Percentiles rank a stretch among this genome's conserved stretches.
Evolutionary conservation across 2,113 vertebrate species (phyloP).

Genomic region (Toxostoma redivivum): DNA sequence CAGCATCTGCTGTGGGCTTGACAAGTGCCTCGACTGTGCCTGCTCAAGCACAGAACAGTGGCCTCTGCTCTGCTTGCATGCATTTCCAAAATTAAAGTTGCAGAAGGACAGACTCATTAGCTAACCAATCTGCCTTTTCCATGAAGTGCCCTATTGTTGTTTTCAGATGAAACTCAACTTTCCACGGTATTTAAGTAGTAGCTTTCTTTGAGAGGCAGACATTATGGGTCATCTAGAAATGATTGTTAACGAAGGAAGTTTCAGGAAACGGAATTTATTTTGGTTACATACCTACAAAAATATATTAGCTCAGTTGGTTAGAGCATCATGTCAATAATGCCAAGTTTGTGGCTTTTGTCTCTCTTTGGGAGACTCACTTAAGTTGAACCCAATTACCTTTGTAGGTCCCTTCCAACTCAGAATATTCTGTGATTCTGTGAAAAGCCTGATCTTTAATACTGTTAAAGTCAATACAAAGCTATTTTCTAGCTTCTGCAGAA

Average conservation of each 20-base stretch:
- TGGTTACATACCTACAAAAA: not conserved
- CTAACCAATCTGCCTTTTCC: not conserved
- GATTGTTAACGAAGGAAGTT: not conserved
- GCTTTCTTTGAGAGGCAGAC: not conserved
- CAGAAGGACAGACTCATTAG: not conserved
- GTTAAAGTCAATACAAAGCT: not conserved
- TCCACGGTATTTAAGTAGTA: not conserved
- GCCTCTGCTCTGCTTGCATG: not conserved
- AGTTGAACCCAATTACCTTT: not conserved
- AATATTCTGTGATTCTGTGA: not conserved
- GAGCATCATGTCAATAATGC: no score
- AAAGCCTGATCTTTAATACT: not conserved
- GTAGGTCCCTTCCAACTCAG: not conserved
- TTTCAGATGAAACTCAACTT: not conserved
- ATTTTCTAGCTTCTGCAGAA: not conserved
- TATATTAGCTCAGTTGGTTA: not conserved
- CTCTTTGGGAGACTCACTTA: not conserved
- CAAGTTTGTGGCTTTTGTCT: not conserved
- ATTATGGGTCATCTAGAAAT: not conserved
- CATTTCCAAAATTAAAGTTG: not conserved
- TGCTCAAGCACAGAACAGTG: not conserved
- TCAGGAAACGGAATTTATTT: not conserved
- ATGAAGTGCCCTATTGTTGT: not conserved
- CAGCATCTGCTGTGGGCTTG: not conserved
- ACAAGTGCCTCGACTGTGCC: not conserved